Evolutionary conservation across 2,888 invertebrate genomes (phyloP).

Genomic region (Cerceris ruficornis): DNA sequence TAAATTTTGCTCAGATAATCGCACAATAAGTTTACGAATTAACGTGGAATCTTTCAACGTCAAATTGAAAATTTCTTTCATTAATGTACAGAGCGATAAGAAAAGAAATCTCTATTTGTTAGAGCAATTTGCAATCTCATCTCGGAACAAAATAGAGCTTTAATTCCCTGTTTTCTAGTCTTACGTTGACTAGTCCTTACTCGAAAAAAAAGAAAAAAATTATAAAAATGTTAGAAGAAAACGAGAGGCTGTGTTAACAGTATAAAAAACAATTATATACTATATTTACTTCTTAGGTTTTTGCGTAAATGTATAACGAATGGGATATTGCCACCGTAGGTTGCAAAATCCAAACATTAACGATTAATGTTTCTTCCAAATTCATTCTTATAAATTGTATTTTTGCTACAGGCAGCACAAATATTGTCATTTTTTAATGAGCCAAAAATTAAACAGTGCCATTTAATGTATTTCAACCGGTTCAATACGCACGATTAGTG

Average conservation of each 20-base stretch:
- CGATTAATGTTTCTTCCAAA: no score
- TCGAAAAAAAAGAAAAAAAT: slow-evolving; percentile 27
- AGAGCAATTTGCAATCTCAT: not conserved
- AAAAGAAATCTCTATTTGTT: not conserved
- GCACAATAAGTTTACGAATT: not conserved
- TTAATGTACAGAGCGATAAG: no score
- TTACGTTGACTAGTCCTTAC: slow-evolving; percentile 36
- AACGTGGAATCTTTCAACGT: no score
- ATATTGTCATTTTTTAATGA: no score
- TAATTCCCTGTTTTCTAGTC: slow-evolving; percentile 39
- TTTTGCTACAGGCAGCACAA: no score
- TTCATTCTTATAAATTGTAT: no score
- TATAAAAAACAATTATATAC: slow-evolving; percentile 49
- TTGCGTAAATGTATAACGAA: slow-evolving; percentile 17
- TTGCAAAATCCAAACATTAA: slow-evolving; percentile 4
- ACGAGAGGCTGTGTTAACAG: slow-evolving; percentile 61
- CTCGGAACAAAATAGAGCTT: slow-evolving; percentile 13
- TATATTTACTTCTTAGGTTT: slow-evolving; percentile 25
- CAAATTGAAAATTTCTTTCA: no score
- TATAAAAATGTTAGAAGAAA: slow-evolving; percentile 22
- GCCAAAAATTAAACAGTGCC: no score
- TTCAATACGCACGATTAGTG: no score
- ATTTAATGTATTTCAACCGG: no score
- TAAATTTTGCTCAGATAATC: slow-evolving; percentile 11
- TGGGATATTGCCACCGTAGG: no score